Base-by-base conservation (phyloP, 2,797 vertebrate species). In the Decapterus maruadsi region DNA sequence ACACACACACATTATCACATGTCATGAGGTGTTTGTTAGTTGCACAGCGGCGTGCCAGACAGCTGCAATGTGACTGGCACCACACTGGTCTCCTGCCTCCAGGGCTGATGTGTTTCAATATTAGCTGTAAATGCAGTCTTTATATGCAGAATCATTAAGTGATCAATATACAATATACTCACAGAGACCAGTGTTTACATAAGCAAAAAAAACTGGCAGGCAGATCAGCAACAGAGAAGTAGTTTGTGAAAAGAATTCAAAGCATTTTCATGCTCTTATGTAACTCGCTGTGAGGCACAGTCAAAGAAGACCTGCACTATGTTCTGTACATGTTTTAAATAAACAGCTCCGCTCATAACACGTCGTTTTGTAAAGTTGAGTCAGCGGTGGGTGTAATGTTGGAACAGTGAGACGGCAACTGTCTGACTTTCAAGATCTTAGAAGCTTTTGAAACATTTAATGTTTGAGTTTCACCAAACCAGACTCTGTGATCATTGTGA, bases 291-390 rank as follows among this genome's bases (percentile, higher is more conserved):
- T 22, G 69, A 75, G 53, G 76, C 42, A 2, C 4, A 55, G 4
- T 69, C 48, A 45, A 72, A 91, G 82, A 90, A 84, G 55, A 63
- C 8, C 43, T 40, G 69, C 61, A 68, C 81, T 88, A 60, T 91
- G 69, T 51, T 20, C 61, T 66, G 34, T 53, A 54, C 51, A 56
- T 54, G 61, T 42, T 79, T 81, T 46, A 53, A 78, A 78, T 60
- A 77, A 85, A 72, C 54, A 62, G 40, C 54, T 72, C 14, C 11
- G 26, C 64, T 78, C 2, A 34, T 10, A 74, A 82, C 72, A 80
- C 71, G 61, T 38, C 45, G 38, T 61, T 77, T 77, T 58, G 78
- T 42, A 75, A 45, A 67, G 59, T 61, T 16, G 2, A 56, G 19
- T 22, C 53, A 66, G 72, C 62, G 79, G 69, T 46, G 34, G 48